Percentiles rank a stretch among this genome's conserved stretches.
phyloP scores from a whole-genome alignment of 2,113 vertebrate species.

The Gallinago media region DNA sequence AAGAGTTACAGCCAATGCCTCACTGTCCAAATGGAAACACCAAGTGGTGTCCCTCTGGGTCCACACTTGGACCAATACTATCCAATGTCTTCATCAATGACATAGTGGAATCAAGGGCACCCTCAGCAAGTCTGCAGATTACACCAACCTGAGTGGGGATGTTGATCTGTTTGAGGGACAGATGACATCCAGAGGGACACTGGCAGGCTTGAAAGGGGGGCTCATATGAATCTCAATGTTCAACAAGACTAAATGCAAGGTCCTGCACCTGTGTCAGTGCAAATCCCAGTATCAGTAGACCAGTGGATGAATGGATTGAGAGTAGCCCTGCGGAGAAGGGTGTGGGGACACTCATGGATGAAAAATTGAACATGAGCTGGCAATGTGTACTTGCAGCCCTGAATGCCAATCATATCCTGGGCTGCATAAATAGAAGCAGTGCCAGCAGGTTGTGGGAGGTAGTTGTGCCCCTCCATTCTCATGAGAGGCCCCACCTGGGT shows the following conservation, averaged over 20 bases:
- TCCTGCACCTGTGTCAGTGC: neutral
- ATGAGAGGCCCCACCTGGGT: neutral
- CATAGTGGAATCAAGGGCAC: fast-evolving
- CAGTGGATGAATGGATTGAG: fast-evolving
- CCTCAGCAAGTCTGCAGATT: neutral
- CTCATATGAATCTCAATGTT: neutral
- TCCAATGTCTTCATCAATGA: neutral
- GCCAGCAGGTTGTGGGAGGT: neutral
- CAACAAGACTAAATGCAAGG: neutral
- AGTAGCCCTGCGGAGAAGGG: neutral
- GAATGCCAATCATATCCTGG: neutral
- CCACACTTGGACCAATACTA: fast-evolving
- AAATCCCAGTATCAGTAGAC: neutral
- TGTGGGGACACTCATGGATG: neutral
- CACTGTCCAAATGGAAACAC: neutral
- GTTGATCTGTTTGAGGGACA: neutral
- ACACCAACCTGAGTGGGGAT: neutral
- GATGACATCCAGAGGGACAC: neutral
- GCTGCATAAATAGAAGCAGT: neutral
- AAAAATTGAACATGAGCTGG: neutral
- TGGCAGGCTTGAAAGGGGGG: neutral
- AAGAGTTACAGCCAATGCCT: neutral
- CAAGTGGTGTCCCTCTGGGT: neutral
- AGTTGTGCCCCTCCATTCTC: neutral
- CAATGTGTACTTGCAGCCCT: neutral